phyloP scores from a whole-genome alignment of 1,140 invertebrate genomes.

The Dendrolimus kikuchii region DNA sequence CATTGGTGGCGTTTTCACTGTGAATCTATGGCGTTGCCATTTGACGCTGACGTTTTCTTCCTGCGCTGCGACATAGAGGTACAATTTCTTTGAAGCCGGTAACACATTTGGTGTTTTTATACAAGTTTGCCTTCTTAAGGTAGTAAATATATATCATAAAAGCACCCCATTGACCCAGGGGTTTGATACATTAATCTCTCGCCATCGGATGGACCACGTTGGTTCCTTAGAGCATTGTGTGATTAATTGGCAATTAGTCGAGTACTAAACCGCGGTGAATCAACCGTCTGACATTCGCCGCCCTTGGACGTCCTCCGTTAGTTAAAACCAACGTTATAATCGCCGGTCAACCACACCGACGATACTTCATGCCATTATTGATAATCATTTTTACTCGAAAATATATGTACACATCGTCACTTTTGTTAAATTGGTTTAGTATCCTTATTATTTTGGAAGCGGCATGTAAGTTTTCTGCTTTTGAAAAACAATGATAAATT shows the following conservation, averaged over 20 bases:
- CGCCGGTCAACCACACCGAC: constrained; percentile 9
- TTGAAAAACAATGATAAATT: too few relatives aligned
- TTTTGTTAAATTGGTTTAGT: constrained; percentile 2
- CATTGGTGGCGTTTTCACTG: too few relatives aligned
- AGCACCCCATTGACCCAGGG: neutral
- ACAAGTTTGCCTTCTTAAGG: too few relatives aligned
- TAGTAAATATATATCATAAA: too few relatives aligned
- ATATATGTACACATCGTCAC: constrained; percentile 6
- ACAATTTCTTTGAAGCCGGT: too few relatives aligned
- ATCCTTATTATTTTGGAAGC: too few relatives aligned
- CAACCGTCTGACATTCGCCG: constrained; percentile 54
- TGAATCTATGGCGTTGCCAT: too few relatives aligned
- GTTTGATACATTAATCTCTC: constrained; percentile 3
- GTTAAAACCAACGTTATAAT: constrained; percentile 1
- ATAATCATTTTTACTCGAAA: constrained; percentile 8
- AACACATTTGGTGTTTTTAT: too few relatives aligned
- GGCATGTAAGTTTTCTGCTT: too few relatives aligned
- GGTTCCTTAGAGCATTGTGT: constrained; percentile 16
- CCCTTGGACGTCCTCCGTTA: constrained; percentile 41
- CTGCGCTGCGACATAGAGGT: too few relatives aligned
- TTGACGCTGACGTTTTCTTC: too few relatives aligned
- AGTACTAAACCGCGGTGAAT: constrained; percentile 38
- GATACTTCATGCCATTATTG: constrained; percentile 7
- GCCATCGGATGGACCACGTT: constrained; percentile 1
- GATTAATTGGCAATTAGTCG: constrained; percentile 54